These are phyloP conservation scores for Trichogramma pretiosum DNA, from an alignment of 1,140 invertebrate genomes.

Conservation along the genomic window DNA sequence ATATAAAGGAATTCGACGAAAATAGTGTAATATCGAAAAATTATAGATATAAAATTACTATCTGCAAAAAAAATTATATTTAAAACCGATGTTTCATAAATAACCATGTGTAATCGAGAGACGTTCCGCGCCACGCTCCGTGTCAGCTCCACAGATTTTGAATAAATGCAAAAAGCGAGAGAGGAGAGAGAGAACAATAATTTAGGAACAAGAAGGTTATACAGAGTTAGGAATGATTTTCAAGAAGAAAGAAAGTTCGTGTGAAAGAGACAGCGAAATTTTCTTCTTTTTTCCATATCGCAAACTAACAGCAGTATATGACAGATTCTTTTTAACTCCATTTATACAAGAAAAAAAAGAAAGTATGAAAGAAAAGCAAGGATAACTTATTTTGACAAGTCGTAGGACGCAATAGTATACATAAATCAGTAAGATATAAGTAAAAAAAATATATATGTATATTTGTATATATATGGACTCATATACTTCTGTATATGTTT, in stretches of 20 bases:
- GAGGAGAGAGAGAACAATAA: conserved; percentile 1
- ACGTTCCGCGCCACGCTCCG: conserved; percentile 17
- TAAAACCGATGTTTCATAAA: conserved; percentile 12
- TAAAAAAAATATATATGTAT: too few relatives aligned
- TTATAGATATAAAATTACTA: not conserved
- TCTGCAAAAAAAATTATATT: not conserved
- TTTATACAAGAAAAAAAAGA: conserved; percentile 19
- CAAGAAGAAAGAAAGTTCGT: not conserved
- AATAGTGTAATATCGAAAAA: conserved; percentile 15
- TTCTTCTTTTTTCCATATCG: conserved; percentile 15
- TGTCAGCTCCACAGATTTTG: conserved; percentile 16
- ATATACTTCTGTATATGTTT: too few relatives aligned
- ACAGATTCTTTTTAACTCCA: conserved; percentile 2
- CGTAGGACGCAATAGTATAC: too few relatives aligned
- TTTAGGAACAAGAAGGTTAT: too few relatives aligned
- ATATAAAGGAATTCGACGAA: conserved; percentile 6
- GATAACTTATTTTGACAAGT: conserved; percentile 12
- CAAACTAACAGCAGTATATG: conserved; percentile 16
- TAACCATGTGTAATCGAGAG: conserved; percentile 17
- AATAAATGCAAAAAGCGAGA: conserved; percentile 3
- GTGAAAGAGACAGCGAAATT: conserved; percentile 14
- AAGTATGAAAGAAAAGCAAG: conserved; percentile 40
- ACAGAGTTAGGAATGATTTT: not conserved
- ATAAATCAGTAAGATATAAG: too few relatives aligned
- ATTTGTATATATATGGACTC: too few relatives aligned